Evolutionary conservation across 2,888 invertebrate genomes (phyloP).

Genomic region (Catocala fraxini): DNA sequence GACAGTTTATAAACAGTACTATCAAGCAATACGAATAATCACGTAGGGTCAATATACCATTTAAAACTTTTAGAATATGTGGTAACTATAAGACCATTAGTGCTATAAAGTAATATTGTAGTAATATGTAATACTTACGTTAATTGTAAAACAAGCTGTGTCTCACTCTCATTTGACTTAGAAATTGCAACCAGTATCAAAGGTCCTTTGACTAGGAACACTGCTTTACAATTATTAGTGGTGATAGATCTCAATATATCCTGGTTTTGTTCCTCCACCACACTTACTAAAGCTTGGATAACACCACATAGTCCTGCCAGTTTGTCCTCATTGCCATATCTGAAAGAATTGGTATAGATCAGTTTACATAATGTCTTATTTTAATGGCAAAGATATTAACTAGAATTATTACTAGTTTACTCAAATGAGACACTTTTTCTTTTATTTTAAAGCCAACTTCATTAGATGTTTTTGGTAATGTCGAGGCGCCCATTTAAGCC

Average conservation of each 20-base stretch:
- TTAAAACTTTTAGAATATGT: background rate
- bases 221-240: conserved; percentile 95
- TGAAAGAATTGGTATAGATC: conserved; percentile 63
- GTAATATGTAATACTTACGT: conserved; percentile 89
- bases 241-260: conserved; percentile 95
- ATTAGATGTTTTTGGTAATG: too few relatives aligned
- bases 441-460: too few relatives aligned
- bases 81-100: background rate
- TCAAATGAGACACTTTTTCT: too few relatives aligned
- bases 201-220: conserved; percentile 96
- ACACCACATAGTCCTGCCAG: conserved; percentile 97
- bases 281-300: conserved; percentile 97
- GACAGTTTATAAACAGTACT: too few relatives aligned
- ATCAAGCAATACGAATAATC: too few relatives aligned
- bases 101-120: background rate
- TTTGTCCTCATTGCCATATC: conserved; percentile 97
- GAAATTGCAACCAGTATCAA: conserved; percentile 97
- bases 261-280: conserved; percentile 93
- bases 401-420: too few relatives aligned
- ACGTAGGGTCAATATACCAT: background rate
- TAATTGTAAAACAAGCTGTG: conserved; percentile 94
- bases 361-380: background rate
- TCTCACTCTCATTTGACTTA: conserved; percentile 93
- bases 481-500: too few relatives aligned
- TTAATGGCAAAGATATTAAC: too few relatives aligned